Base-by-base conservation (phyloP, 1,140 invertebrate species). In the Xylocopa sonorina region DNA sequence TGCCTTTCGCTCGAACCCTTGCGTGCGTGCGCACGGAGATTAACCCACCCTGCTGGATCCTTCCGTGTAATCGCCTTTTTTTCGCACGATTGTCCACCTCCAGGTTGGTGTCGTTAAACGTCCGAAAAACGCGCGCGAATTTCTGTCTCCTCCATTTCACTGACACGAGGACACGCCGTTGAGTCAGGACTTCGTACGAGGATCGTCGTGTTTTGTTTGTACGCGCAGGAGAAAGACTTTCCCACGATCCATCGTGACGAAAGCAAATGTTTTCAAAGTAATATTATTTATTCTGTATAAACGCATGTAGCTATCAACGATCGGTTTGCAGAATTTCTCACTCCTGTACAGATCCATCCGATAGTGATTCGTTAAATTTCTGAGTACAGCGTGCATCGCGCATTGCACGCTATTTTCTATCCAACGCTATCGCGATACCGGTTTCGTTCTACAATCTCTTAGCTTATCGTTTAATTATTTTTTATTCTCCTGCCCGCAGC, bases 61-160 rank as follows among this genome's bases (percentile, higher is more conserved):
- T 32, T 34, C 6, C 16, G 10, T 1, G 53, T 27, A 34, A 71
- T 29, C 21, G 34, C 10, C 12, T 50, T 53, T 62, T 38, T 29
- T 48, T 53, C 48, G 48, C 72, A 3, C 46, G 16, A 46, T 63
- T 53, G 27, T 64, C 55, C 21, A 18, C 55, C n/a, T n/a, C 51
- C 55, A 10, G 21, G 1, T 29, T n/a, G 41, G 18, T 24, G 55
- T 21, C 27, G 69, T 53, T 64, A 74, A 82, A 67, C 62, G 51
- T 53, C 53, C 46, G n/a, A 66, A 74, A 73, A 73, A 60, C 21
- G 9, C 2, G 10, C 18, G 34, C 10, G 62, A 34, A 46, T 48
- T 27, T 46, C 10, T n/a, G n/a, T 24, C 38, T 16, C 38, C 48
- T 66, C 38, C 29, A 10, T 12, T 38, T 62, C 2, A 7, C 5